Evolutionary conservation across 2,797 vertebrate species (phyloP).

Genomic region (Molossus alvarezi): DNA sequence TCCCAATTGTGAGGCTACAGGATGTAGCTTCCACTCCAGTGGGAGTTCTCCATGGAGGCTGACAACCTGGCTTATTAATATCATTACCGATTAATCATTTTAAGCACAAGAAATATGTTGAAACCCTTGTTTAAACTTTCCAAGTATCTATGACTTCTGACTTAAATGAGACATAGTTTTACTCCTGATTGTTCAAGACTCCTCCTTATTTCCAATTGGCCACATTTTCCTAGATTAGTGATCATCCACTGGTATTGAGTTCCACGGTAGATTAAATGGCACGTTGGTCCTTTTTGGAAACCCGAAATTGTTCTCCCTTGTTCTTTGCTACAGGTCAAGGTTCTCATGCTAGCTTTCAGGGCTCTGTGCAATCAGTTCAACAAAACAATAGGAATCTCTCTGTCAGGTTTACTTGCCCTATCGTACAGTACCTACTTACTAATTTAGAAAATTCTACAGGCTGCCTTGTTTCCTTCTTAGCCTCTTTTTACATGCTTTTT

Average conservation of each 20-base stretch:
- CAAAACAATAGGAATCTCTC: not conserved
- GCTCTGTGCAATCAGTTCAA: not conserved
- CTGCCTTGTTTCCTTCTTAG: not conserved
- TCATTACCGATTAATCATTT: conserved; percentile 74
- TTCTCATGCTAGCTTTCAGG: not conserved
- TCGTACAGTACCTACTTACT: not conserved
- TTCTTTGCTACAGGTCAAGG: conserved; percentile 9
- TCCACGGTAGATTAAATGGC: not conserved
- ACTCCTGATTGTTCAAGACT: not conserved
- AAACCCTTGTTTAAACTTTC: conserved; percentile 67
- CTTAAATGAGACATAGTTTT: conserved; percentile 43
- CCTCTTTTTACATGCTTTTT: not conserved
- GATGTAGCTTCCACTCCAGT: conserved; percentile 56
- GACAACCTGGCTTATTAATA: conserved; percentile 72
- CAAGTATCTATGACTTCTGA: conserved; percentile 4
- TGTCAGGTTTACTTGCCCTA: not conserved
- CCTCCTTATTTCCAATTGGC: not conserved
- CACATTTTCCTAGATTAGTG: not conserved
- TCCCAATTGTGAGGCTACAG: conserved; percentile 54
- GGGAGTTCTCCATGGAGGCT: conserved; percentile 49
- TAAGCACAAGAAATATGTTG: conserved; percentile 61
- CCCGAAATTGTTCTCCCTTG: not conserved
- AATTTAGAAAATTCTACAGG: not conserved
- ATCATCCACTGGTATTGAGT: not conserved
- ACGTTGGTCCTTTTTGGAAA: conserved; percentile 2